phyloP scores from a whole-genome alignment of 2,797 vertebrate genomes.

The Hemitrygon akajei region DNA sequence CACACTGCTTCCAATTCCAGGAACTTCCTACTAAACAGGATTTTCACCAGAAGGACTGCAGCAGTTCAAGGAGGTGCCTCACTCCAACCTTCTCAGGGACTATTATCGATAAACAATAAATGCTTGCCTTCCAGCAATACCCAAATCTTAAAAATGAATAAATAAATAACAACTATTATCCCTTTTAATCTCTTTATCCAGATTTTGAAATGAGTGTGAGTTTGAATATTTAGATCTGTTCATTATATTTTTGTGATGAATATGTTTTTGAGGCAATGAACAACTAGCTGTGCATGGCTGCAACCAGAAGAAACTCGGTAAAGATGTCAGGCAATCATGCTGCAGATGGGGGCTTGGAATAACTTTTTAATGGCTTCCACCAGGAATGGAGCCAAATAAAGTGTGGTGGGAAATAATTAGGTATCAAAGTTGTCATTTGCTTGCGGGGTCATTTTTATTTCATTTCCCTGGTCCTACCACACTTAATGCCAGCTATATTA shows the following conservation, averaged over 20 bases:
- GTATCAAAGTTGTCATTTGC: too few relatives aligned
- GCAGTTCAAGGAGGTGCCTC: too few relatives aligned
- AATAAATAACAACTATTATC: not conserved
- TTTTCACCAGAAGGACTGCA: too few relatives aligned
- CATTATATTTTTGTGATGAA: not conserved
- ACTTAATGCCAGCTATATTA: conserved; percentile 41
- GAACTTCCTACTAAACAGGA: too few relatives aligned
- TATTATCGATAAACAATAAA: too few relatives aligned
- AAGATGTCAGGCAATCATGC: not conserved
- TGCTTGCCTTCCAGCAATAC: too few relatives aligned
- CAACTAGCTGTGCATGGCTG: not conserved
- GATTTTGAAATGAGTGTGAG: not conserved
- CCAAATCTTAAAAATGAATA: too few relatives aligned
- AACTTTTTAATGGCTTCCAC: too few relatives aligned
- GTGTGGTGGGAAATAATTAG: not conserved
- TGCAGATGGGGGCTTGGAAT: not conserved
- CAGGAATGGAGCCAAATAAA: too few relatives aligned
- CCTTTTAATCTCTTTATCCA: not conserved
- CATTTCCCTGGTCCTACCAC: conserved; percentile 48
- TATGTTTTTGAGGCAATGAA: not conserved
- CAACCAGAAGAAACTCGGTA: not conserved
- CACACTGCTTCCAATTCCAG: too few relatives aligned
- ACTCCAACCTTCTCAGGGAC: too few relatives aligned
- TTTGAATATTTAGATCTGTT: not conserved
- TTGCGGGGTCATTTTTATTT: conserved; percentile 38